Base-by-base conservation (phyloP, 1,140 invertebrate species). In the Catajapyx aquilonaris region DNA sequence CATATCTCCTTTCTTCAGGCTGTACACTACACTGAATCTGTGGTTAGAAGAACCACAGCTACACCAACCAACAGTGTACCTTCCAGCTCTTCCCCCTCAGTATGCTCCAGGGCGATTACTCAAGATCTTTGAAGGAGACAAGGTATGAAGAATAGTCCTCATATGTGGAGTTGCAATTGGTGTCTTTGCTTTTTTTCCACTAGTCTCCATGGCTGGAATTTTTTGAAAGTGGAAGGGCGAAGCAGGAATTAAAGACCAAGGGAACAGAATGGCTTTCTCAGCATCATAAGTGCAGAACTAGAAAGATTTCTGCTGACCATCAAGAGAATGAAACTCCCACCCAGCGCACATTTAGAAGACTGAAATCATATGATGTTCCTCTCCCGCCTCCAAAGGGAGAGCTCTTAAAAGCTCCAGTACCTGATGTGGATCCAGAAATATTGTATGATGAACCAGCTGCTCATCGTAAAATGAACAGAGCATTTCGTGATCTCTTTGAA, bases 41-140 rank as follows among this genome's bases (percentile, higher is more conserved):
- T 86, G 81, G 81, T 52, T 85, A 33, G 78, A 83, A 49, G 80
- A 85, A 48, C 69, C 74, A 4, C 56, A 69, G 41, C 56, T 85
- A 4, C 74, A 76, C 48, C 72, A 77, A 48, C 55, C 66, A 2
- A 66, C 66, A 18, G 49, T 80, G 3, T 73, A 73, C 53, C 53
- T 80, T n/a, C 71, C 72, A 15, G 68, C 72, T 19, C 55, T 85
- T 23, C 79, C 80, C 10, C 65, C 69, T 0, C 73, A 79, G 41
- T 79, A 73, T 44, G 66, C 75, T 55, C 60, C 68, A 5, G 57
- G 64, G 38, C 64, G 69, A 40, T 47, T 71, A 28, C 34, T 58
- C 9, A 41, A 52, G 20, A 51, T 73, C 20, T 55, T 71, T 19
- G 59, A 68, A 44, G 61, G 62, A 10, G 58, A 68, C 35, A 49